phyloP scores from a whole-genome alignment of 1,140 invertebrate genomes.

The Diorhabda sublineata region DNA sequence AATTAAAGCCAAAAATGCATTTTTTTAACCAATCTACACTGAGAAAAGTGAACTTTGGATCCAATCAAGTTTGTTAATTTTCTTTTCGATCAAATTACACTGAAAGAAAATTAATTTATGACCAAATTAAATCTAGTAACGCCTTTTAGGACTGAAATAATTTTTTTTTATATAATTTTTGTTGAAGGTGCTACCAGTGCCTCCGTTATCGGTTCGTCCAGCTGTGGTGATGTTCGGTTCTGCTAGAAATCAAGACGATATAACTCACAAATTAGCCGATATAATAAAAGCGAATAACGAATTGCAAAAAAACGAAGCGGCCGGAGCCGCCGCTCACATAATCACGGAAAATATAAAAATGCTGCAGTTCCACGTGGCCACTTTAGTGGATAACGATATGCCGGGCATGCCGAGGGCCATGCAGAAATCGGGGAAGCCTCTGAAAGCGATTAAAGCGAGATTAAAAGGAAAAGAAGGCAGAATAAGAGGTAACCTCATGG shows the following conservation, averaged over 20 bases:
- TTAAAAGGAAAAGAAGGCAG: constrained; percentile 95
- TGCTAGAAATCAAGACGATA: constrained; percentile 97
- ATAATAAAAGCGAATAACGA: constrained; percentile 99
- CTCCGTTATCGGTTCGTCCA: constrained; percentile 87
- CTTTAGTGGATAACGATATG: constrained; percentile 97
- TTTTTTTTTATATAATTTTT: too few species aligned
- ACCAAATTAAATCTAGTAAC: too few species aligned
- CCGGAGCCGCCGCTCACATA: constrained; percentile 94
- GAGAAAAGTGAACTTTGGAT: too few species aligned
- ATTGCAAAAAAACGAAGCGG: constrained; percentile 88
- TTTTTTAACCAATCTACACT: too few species aligned
- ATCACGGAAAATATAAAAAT: constrained; percentile 96
- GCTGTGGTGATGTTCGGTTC: constrained; percentile 99
- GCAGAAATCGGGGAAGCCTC: constrained; percentile 97
- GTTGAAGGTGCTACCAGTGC: constrained; percentile 77
- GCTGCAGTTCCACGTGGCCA: constrained; percentile 98
- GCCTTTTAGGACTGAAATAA: too few species aligned
- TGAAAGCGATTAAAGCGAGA: constrained; percentile 94
- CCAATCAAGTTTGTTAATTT: too few species aligned
- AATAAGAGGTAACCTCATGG: constrained; percentile 99
- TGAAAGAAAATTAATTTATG: too few species aligned
- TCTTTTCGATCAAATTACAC: too few species aligned
- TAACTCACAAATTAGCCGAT: constrained; percentile 97
- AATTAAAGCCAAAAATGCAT: too few species aligned
- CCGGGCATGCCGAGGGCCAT: constrained; percentile 95